Conservation (phyloP, 2,888 invertebrate species). For the Brenthis daphne region DNA sequence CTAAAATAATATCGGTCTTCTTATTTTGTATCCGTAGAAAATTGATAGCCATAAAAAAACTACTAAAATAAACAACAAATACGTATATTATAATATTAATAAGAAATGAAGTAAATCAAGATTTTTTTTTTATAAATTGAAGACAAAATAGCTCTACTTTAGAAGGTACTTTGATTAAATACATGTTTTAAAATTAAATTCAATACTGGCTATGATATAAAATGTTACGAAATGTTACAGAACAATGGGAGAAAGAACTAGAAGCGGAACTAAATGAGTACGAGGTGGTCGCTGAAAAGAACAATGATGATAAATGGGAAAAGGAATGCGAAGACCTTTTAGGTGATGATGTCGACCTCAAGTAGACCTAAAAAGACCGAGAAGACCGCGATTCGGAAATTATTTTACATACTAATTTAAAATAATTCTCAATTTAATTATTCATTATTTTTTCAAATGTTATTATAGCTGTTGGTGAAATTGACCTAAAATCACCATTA, state of each 20-base stretch:
- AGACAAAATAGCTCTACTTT: constrained; percentile 40
- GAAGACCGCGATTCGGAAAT: background rate
- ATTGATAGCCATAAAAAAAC: background rate
- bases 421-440: background rate
- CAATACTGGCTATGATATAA: background rate
- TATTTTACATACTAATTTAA: constrained; percentile 3
- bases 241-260: constrained; percentile 98
- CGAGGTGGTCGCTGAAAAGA: constrained; percentile 88
- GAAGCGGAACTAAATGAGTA: constrained; percentile 97
- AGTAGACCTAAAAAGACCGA: constrained; percentile 43
- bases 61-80: background rate
- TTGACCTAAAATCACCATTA: too few species aligned
- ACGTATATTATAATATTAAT: background rate
- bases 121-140: constrained; percentile 24
- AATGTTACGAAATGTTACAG: constrained; percentile 73
- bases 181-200: constrained; percentile 7
- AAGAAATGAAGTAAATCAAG: background rate
- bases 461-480: too few species aligned
- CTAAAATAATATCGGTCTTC: constrained; percentile 78
- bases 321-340: constrained; percentile 87
- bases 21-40: constrained; percentile 56
- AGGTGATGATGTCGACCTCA: constrained; percentile 83
- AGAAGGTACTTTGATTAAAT: constrained; percentile 15
- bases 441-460: background rate
- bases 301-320: constrained; percentile 83